Evolutionary conservation across 2,888 invertebrate species (phyloP), one percentile per base, ranked within the genome.

Genomic region (Caradrina kadenii): DNA sequence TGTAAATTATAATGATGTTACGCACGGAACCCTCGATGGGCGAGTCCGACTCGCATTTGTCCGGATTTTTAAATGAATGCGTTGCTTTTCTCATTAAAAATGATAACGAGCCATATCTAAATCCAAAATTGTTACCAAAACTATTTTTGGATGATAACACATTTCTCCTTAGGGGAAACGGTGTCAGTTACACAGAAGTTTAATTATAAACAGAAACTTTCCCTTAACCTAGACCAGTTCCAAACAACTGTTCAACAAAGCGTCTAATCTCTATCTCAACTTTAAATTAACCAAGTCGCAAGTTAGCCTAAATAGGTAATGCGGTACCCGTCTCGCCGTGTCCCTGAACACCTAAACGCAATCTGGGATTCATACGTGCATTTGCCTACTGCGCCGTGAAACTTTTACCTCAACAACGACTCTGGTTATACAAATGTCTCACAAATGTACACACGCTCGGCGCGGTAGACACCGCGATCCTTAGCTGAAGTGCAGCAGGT

Each of bases 401-500:
- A 82, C 72, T 83, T 87, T 83, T 73, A 78, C 66, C 62, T 68
- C n/a, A 48, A 60, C 52, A 78, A 73, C 11, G 15, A 35, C 10
- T 15, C 56, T 48, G 55, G 70, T 76, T 79, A 61, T 65, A 77
- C 71, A 62, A 80, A 79, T 80, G 73, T 81, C 77, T 78, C 73
- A 62, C 69, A 74, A 76, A 69, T 74, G 65, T 69, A 81, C 72
- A 77, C 67, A 79, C 55, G 50, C 71, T 42, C 49, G 59, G 26
- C 65, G 53, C 73, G 70, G 69, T 75, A 83, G 80, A 76, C 80
- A 72, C 78, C 79, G 69, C 77, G 86, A 87, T 86, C 87, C 87
- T 86, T 84, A 84, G 76, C 87, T 85, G 82, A 73, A 91, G 90
- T 88, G 90, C 89, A 88, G 87, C 91, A 91, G 91, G 91, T 92